Evolutionary conservation across 2,113 vertebrate genomes (phyloP).

Genomic region (Lucifuga dentata): DNA sequence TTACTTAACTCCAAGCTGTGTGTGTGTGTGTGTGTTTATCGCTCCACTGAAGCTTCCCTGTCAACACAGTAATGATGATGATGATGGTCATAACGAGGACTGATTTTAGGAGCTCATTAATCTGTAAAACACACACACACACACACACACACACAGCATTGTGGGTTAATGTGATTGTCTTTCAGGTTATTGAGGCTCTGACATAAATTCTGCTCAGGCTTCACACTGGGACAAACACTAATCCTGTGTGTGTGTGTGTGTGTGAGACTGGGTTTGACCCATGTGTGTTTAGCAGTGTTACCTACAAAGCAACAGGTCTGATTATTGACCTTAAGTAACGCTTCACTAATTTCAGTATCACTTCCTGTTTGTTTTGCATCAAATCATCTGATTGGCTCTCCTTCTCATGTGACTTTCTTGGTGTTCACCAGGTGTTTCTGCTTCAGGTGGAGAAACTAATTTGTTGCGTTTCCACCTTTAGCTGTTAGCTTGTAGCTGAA

Average conservation of each 20-base stretch:
- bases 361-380: too few species aligned
- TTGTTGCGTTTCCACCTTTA: too few species aligned
- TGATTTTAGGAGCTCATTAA: slow-evolving; percentile 52
- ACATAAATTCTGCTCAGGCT: slow-evolving; percentile 56
- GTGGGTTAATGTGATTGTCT: slow-evolving; percentile 70
- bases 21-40: slow-evolving; percentile 3
- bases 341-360: too few species aligned
- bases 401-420: too few species aligned
- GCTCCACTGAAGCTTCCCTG: slow-evolving; percentile 25
- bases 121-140: slow-evolving; percentile 24
- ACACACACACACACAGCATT: slow-evolving; percentile 12
- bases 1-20: too few species aligned
- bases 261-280: slow-evolving; percentile 21
- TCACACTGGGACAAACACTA: slow-evolving; percentile 63
- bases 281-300: slow-evolving; percentile 5
- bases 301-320: too few species aligned
- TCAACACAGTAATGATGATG: slow-evolving; percentile 11
- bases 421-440: too few species aligned
- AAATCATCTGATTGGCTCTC: too few species aligned
- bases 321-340: too few species aligned
- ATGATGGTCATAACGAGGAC: slow-evolving; percentile 44
- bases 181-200: slow-evolving; percentile 55
- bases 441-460: too few species aligned
- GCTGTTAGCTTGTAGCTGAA: too few species aligned
- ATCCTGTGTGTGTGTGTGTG: slow-evolving; percentile 45